phyloP scores from a whole-genome alignment of 2,797 vertebrate species.

The Sciurus carolinensis region DNA sequence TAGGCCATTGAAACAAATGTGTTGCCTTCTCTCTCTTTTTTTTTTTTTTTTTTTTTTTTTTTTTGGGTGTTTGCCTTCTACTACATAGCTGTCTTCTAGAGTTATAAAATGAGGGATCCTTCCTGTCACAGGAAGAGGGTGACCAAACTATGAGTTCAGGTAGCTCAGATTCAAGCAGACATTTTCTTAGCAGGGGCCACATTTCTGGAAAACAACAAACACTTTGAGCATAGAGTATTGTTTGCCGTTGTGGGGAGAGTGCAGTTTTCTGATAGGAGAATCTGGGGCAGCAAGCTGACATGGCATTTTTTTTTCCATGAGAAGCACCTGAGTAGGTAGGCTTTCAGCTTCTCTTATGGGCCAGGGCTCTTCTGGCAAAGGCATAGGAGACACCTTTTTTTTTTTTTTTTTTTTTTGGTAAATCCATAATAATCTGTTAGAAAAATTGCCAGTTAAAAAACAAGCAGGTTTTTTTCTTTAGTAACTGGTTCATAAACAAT shows the following conservation, averaged over 20 bases:
- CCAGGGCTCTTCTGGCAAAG: neutral
- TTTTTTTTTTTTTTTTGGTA: too few relatives aligned
- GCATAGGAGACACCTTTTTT: neutral
- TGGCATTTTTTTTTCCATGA: too few relatives aligned
- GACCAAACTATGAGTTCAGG: neutral
- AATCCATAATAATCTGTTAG: too few relatives aligned
- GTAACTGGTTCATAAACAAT: too few relatives aligned
- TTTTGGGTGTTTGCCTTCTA: neutral
- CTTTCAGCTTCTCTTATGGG: neutral
- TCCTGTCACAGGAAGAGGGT: neutral
- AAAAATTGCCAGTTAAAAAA: too few relatives aligned
- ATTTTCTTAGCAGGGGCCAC: slow-evolving; percentile 26
- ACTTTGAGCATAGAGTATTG: neutral
- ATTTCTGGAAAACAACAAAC: neutral
- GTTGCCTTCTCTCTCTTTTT: neutral
- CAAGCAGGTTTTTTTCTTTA: too few relatives aligned
- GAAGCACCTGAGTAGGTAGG: neutral
- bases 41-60: neutral
- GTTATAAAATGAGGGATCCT: neutral
- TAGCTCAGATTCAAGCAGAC: neutral
- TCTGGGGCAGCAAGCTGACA: neutral
- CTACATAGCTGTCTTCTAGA: neutral
- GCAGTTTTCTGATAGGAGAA: neutral
- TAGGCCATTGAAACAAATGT: neutral
- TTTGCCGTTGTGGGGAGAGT: neutral